A percentile compares a stretch with the other conserved stretches of the same genome.
Evolutionary conservation across 2,113 vertebrate genomes (phyloP).

Genomic region (Nycticebus coucang): DNA sequence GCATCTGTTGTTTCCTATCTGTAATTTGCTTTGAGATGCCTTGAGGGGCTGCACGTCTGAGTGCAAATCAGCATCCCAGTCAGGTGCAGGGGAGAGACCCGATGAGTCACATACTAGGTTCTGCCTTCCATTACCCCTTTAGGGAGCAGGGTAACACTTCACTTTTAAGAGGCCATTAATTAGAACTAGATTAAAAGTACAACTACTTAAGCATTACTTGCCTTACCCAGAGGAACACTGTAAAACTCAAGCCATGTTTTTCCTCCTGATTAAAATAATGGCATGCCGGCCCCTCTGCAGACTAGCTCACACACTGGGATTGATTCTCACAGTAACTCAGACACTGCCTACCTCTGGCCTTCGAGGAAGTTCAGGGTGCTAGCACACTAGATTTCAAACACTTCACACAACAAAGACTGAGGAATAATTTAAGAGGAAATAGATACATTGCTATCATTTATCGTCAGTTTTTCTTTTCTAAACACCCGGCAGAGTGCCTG

Average conservation of each 20-base stretch:
- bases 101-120: background rate
- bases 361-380: background rate
- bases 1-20: slow-evolving; percentile 3
- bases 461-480: background rate
- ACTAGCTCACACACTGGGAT: background rate
- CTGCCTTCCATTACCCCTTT: background rate
- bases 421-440: background rate
- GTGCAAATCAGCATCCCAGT: slow-evolving; percentile 47
- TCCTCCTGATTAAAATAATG: background rate
- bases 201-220: slow-evolving; percentile 27
- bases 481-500: background rate
- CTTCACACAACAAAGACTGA: background rate
- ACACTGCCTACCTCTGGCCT: background rate
- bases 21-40: slow-evolving; percentile 14
- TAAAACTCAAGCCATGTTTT: slow-evolving; percentile 16
- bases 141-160: background rate
- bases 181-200: slow-evolving; percentile 47
- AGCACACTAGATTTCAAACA: background rate
- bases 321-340: background rate
- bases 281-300: background rate
- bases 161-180: slow-evolving; percentile 55
- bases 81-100: background rate
- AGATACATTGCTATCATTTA: background rate
- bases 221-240: slow-evolving; percentile 22
- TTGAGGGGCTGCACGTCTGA: background rate